Conservation (phyloP, 1,140 invertebrate species). For the Drosophila melanogaster region Release_6_plus_ISO1_MT NT_037436.4:14927501-14928000, state of each 20-base stretch:
- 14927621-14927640: background rate
- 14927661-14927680: background rate
- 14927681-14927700: too few species aligned
- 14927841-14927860: conserved; percentile 28
- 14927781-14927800: background rate
- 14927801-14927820: conserved; percentile 17
- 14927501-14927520: conserved; percentile 51
- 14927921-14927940: conserved; percentile 15
- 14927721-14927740: conserved; percentile 3
- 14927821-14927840: conserved; percentile 23
- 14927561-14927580: conserved; percentile 5
- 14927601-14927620: background rate
- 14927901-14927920: conserved; percentile 31
- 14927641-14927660: background rate
- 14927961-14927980: conserved; percentile 38
- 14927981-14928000: conserved; percentile 70
- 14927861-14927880: conserved; percentile 45
- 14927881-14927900: conserved; percentile 9
- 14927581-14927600: conserved; percentile 1
- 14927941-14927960: background rate
- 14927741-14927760: conserved; percentile 9
- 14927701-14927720: background rate
- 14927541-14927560: conserved; percentile 19
- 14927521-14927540: conserved; percentile 42
- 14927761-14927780: background rate